Conservation (phyloP, 2,113 vertebrate genomes). For the Forbesichthys agassizii region DNA sequence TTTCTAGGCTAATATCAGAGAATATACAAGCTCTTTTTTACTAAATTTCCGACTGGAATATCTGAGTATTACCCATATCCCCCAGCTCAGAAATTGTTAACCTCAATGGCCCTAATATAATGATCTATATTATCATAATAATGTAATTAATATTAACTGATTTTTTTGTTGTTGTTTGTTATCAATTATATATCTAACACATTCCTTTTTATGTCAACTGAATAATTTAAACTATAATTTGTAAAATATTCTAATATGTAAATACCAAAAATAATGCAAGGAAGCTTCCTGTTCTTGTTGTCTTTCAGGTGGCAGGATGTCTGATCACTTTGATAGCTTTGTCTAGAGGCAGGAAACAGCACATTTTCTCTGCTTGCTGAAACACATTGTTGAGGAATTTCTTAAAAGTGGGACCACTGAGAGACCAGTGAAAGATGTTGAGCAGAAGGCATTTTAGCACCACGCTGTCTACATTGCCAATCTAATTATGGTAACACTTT, state of each 20-base stretch:
- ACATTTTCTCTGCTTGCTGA: constrained; percentile 15
- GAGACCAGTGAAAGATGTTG: neutral
- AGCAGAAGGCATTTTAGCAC: neutral
- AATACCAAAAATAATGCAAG: neutral
- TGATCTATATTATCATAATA: too few relatives aligned
- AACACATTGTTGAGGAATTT: constrained; percentile 14
- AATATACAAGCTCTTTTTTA: too few relatives aligned
- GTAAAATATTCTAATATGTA: too few relatives aligned
- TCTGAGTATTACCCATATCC: too few relatives aligned
- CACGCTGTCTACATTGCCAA: neutral
- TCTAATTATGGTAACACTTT: neutral
- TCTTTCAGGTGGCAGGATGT: constrained; percentile 36
- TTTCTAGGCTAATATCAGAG: too few relatives aligned
- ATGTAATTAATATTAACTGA: too few relatives aligned
- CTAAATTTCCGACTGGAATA: too few relatives aligned
- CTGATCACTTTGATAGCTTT: constrained; percentile 5
- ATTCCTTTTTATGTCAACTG: neutral
- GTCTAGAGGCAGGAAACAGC: constrained; percentile 29
- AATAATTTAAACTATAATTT: too few relatives aligned
- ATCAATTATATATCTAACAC: neutral
- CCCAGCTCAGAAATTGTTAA: too few relatives aligned
- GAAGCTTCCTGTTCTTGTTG: constrained; percentile 20
- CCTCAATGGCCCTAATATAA: too few relatives aligned
- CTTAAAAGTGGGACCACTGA: neutral
- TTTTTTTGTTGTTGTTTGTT: too few relatives aligned